Conservation (phyloP, 2,797 vertebrate genomes). For the Enteromius unitaeniatus region DNA sequence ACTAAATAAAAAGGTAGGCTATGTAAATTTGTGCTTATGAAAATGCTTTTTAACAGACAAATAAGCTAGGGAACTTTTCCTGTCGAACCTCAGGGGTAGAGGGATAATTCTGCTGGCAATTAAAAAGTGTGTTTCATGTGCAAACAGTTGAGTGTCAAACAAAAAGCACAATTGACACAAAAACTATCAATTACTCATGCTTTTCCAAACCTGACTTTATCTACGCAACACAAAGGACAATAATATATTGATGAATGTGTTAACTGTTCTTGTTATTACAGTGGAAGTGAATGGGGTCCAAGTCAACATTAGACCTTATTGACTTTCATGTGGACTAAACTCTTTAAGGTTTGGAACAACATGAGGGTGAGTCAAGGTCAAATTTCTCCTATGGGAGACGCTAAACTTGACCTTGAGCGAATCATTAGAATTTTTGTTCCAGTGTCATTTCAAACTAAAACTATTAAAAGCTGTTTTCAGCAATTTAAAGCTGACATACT, state of each 20-base stretch:
- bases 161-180: neutral
- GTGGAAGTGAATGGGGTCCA: neutral
- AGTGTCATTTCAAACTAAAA: neutral
- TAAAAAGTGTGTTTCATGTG: neutral
- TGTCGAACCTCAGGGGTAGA: neutral
- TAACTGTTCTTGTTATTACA: conserved; percentile 1
- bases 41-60: conserved; percentile 49
- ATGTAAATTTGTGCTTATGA: conserved; percentile 45
- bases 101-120: neutral
- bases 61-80: conserved; percentile 17
- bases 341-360: neutral
- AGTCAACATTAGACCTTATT: neutral
- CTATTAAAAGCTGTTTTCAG: neutral
- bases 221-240: neutral
- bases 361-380: neutral
- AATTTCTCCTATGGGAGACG: neutral
- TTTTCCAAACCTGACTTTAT: neutral
- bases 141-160: neutral
- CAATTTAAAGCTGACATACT: neutral
- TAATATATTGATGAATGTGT: neutral
- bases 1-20: conserved; percentile 24
- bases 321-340: neutral
- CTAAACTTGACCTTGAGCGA: neutral
- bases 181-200: neutral
- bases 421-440: neutral